These are phyloP conservation scores for Albula goreensis DNA, from an alignment of 2,113 vertebrate species.

Conservation along the genomic window DNA sequence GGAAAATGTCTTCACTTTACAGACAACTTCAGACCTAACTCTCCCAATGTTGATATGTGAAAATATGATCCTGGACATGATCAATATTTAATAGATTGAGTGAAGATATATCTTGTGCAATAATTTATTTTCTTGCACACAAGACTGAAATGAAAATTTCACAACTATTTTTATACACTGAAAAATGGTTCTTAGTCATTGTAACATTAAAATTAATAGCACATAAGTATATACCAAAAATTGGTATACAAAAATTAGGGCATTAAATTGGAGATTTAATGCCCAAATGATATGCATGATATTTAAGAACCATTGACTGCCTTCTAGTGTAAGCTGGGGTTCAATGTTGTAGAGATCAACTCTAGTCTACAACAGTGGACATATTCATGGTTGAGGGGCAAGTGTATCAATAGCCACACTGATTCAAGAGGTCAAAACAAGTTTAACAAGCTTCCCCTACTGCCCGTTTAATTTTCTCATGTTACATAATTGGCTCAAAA, in stretches of 20 bases:
- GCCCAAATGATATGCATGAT: too few species aligned
- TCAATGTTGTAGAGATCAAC: too few species aligned
- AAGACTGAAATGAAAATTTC: not conserved
- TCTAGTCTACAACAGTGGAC: not conserved
- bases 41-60: not conserved
- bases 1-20: not conserved
- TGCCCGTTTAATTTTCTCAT: not conserved
- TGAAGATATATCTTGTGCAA: not conserved
- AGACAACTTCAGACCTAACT: not conserved
- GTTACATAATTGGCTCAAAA: slow-evolving; percentile 17
- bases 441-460: not conserved
- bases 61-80: not conserved
- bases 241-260: too few species aligned
- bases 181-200: not conserved
- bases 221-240: too few species aligned
- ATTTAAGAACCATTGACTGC: not conserved
- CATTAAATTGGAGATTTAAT: too few species aligned
- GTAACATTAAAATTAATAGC: too few species aligned
- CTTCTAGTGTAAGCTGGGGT: not conserved
- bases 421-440: not conserved
- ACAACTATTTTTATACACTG: not conserved
- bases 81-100: not conserved
- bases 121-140: not conserved
- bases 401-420: not conserved
- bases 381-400: not conserved